A percentile compares a stretch with the other conserved stretches of the same genome.
These are phyloP conservation scores for Augochlorella aurata DNA, from an alignment of 2,888 invertebrate genomes.

Conservation along the genomic window DNA sequence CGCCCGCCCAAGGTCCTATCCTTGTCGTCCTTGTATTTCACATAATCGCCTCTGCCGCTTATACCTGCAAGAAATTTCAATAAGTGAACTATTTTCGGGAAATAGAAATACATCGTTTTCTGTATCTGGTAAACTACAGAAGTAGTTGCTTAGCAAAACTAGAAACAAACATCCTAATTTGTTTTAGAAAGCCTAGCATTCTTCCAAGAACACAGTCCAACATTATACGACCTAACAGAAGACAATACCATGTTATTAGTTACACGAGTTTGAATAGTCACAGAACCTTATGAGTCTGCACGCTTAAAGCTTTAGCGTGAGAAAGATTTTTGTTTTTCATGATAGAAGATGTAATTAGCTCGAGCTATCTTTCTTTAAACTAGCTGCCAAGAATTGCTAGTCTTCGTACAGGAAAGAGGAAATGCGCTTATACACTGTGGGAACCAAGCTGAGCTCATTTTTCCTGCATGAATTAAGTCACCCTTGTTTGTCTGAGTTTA, in stretches of 20 bases:
- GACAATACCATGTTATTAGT: conserved; percentile 21
- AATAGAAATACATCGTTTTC: not conserved
- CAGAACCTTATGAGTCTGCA: conserved; percentile 41
- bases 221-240: conserved; percentile 13
- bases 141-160: not conserved
- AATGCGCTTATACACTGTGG: conserved; percentile 75
- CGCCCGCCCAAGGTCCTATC: conserved; percentile 35
- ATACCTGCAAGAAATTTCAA: conserved; percentile 57
- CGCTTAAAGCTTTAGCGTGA: conserved; percentile 68
- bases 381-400: conserved; percentile 76
- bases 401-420: conserved; percentile 78
- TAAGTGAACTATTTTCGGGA: not conserved
- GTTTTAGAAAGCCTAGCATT: conserved; percentile 7
- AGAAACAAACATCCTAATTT: not conserved
- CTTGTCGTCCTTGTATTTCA: conserved; percentile 49
- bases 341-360: conserved; percentile 76
- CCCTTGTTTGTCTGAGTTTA: conserved; percentile 49
- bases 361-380: conserved; percentile 77
- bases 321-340: conserved; percentile 75
- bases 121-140: not conserved
- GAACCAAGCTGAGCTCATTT: conserved; percentile 78
- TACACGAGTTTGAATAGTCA: conserved; percentile 33
- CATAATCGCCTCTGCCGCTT: conserved; percentile 33
- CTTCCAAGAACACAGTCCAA: not conserved
- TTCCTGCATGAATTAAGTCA: conserved; percentile 75